Evolutionary conservation across 2,113 vertebrate genomes (phyloP).

Genomic region (Antechinus flavipes): DNA sequence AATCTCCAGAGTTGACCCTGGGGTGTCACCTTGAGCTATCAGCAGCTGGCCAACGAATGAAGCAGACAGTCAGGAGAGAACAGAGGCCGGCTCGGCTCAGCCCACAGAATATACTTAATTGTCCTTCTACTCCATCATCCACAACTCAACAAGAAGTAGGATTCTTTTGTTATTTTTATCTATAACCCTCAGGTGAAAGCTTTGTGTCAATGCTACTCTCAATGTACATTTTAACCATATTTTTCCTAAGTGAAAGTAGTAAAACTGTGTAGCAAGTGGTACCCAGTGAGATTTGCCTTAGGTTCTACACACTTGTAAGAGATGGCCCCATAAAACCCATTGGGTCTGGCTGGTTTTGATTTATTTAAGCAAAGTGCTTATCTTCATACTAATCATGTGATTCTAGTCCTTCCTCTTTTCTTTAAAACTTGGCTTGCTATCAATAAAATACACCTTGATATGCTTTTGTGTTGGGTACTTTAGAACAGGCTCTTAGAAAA

Average conservation of each 20-base stretch:
- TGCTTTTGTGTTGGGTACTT: constrained; percentile 16
- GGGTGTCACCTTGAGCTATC: background rate
- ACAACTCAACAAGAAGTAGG: background rate
- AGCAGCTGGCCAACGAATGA: background rate
- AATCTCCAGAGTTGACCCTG: background rate
- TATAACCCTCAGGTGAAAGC: background rate
- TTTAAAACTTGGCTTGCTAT: constrained; percentile 43
- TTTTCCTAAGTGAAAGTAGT: background rate
- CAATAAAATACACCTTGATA: constrained; percentile 7
- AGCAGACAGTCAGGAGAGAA: background rate
- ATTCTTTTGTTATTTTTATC: background rate
- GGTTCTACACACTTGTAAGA: background rate
- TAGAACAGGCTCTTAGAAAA: background rate
- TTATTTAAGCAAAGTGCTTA: constrained; percentile 18
- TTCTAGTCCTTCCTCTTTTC: background rate
- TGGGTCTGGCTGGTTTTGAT: background rate
- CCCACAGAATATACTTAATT: background rate
- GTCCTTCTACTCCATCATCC: background rate
- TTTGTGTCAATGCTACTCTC: background rate
- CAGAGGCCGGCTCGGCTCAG: background rate
- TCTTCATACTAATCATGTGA: background rate
- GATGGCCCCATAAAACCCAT: background rate
- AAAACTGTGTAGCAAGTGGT: background rate
- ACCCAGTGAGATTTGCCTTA: background rate
- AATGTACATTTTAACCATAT: background rate